These are phyloP conservation scores for Phyto melanocephala DNA, from an alignment of 2,888 invertebrate genomes.

Conservation along the genomic window DNA sequence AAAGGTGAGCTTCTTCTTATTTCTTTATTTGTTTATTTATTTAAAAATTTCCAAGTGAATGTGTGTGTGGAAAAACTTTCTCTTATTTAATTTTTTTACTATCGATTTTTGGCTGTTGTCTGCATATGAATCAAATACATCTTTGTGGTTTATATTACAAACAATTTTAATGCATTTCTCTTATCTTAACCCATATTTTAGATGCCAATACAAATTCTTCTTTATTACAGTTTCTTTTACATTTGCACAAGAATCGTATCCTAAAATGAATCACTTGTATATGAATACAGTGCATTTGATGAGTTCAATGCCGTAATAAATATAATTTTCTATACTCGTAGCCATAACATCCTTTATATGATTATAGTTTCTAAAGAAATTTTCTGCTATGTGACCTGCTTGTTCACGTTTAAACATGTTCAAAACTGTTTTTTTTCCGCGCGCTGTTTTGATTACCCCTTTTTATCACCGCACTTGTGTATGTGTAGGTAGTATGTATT, in stretches of 20 bases:
- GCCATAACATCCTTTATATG: neutral
- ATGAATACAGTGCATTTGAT: slow-evolving; percentile 34
- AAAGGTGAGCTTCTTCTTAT: slow-evolving; percentile 24
- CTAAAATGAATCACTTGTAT: neutral
- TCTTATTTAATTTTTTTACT: too few relatives aligned
- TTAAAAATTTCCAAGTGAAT: too few relatives aligned
- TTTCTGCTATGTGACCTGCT: neutral
- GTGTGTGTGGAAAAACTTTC: neutral
- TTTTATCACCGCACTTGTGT: neutral
- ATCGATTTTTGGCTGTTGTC: slow-evolving; percentile 28
- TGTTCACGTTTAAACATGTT: slow-evolving; percentile 12
- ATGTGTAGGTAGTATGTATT: too few relatives aligned
- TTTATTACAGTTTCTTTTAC: neutral
- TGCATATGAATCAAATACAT: neutral
- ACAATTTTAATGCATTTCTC: neutral
- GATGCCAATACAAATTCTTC: neutral
- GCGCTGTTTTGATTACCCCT: neutral
- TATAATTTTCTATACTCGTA: neutral
- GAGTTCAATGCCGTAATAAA: slow-evolving; percentile 48
- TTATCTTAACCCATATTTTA: neutral
- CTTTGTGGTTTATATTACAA: neutral
- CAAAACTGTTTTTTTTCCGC: slow-evolving; percentile 13
- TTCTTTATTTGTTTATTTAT: too few relatives aligned
- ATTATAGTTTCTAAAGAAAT: neutral
- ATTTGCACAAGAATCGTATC: neutral